These are phyloP conservation scores for Carettochelys insculpta DNA, from an alignment of 2,113 vertebrate genomes.

Conservation along the genomic window DNA sequence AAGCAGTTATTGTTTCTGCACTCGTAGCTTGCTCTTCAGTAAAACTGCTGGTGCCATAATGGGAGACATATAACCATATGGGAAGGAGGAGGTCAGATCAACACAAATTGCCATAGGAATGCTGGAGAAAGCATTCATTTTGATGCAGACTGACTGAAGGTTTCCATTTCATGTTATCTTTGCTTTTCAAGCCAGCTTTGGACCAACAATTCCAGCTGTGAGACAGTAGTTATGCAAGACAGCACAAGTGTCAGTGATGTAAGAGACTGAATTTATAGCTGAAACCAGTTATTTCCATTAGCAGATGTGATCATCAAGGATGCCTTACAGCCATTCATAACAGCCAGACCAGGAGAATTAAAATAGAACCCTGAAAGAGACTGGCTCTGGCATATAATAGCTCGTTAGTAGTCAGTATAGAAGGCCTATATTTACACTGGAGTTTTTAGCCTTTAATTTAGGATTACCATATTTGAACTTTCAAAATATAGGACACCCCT, in stretches of 20 bases:
- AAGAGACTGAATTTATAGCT: background rate
- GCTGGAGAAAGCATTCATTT: background rate
- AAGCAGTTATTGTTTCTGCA: background rate
- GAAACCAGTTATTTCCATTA: background rate
- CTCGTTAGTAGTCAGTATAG: background rate
- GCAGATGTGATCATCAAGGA: no score
- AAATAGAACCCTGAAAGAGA: background rate
- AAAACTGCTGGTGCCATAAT: background rate
- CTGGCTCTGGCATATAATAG: background rate
- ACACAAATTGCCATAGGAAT: background rate
- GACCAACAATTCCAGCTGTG: constrained; percentile 3
- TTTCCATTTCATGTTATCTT: background rate
- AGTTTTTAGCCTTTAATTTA: no score
- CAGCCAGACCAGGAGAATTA: background rate
- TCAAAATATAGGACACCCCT: no score
- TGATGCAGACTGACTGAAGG: background rate
- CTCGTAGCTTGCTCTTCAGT: background rate
- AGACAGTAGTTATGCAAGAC: background rate
- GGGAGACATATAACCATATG: background rate
- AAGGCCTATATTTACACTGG: no score
- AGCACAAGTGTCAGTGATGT: background rate
- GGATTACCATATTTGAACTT: no score
- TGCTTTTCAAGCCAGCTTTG: background rate
- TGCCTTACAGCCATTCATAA: background rate
- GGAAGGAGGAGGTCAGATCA: fast-evolving